A percentile compares a stretch with the other conserved stretches of the same genome.
Conservation (phyloP, 2,113 vertebrate species). For the Zosterops japonicus region DNA sequence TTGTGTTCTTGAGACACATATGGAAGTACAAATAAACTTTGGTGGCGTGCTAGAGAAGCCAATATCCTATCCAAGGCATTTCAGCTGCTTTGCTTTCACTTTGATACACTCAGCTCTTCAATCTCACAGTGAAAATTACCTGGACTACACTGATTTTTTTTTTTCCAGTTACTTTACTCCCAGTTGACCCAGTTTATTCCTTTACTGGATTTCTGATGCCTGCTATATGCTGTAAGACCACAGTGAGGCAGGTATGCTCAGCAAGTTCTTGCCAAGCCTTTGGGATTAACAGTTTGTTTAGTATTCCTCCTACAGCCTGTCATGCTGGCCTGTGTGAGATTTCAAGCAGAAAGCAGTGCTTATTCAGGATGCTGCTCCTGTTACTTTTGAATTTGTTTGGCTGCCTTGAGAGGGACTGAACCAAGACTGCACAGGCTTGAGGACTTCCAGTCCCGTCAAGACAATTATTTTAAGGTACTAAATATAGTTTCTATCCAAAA, state of each 20-base stretch:
- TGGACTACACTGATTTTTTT: accelerated
- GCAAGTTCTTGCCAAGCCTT: not conserved
- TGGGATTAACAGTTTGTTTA: slow-evolving; percentile 56
- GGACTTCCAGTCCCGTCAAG: not conserved
- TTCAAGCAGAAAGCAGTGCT: slow-evolving; percentile 30
- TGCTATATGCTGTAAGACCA: slow-evolving; percentile 14
- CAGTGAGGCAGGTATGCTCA: slow-evolving; percentile 40
- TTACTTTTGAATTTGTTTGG: slow-evolving; percentile 21
- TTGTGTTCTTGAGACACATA: not conserved
- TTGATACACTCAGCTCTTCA: not conserved
- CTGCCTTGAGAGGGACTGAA: not conserved
- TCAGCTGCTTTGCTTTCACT: not conserved
- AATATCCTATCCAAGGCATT: not conserved
- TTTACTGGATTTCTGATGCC: not conserved
- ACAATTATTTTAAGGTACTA: not conserved
- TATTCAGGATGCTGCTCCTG: slow-evolving; percentile 22
- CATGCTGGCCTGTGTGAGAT: not conserved
- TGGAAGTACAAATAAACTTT: not conserved
- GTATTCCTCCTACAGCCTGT: slow-evolving; percentile 33
- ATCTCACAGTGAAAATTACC: not conserved
- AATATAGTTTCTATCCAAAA: not conserved
- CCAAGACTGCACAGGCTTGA: not conserved
- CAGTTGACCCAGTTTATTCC: not conserved
- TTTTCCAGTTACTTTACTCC: not conserved
- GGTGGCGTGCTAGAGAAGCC: not conserved